Evolutionary conservation across 2,797 vertebrate genomes (phyloP), one percentile per base, ranked within the genome.

Genomic region (Malacoctenus gilli): DNA sequence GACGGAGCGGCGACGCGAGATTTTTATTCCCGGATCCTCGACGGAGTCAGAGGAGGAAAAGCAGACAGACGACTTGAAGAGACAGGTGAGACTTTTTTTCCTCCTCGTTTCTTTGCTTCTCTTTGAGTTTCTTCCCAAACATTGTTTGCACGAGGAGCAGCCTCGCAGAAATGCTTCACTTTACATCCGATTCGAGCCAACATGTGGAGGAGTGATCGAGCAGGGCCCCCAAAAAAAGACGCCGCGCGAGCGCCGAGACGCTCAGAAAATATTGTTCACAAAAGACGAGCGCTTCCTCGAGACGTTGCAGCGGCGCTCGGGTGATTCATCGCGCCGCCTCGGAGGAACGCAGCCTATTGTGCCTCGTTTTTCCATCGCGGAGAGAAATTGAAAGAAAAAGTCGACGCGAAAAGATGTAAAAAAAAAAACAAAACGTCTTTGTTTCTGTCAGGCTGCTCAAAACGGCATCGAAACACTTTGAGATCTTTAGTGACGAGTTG

Each of bases 191-290:
- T n/a, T n/a, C n/a, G 59, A 58, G 67, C 51, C 5, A 79, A 77
- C 75, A 79, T 75, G 68, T 83, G 79, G 60, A 68, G 68, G 49
- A 47, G 49, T 65, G 47, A 69, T 61, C 48, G n/a, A 12, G 47
- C 2, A 31, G 64, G 40, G 43, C 44, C 18, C 5, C 4, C n/a
- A 1, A 71, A 43, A 69, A 61, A 40, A 58, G 4, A 58, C 19
- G 47, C 50, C 25, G 6, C 6, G 25, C 9, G 74, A 48, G 48
- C 69, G 34, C 67, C 68, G 50, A 75, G 58, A 25, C 59, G 20
- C 14, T 59, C 32, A 12, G 4, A 2, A 8, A 38, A 34, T 21
- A 28, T 51, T 5, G 9, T 28, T 28, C 1, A 4, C 1, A 28
- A 55, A 34, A 41, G 2, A 32, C 42, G 48, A 56, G 20, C 5